Base-by-base conservation (phyloP, 2,888 invertebrate species). In the Sarcophaga caerulescens region DNA sequence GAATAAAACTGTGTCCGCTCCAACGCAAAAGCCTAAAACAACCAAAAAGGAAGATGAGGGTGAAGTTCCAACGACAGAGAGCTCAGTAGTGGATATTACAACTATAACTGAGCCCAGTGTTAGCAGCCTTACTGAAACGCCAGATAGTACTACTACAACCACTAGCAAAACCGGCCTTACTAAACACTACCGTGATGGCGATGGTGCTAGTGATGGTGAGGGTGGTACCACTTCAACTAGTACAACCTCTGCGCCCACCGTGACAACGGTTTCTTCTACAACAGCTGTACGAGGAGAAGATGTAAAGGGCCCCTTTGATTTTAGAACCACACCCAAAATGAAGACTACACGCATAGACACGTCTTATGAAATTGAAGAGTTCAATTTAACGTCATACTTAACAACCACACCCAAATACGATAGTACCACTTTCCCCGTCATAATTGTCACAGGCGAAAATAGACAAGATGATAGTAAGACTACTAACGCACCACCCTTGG, bases 191-290 rank as follows among this genome's bases (percentile, higher is more conserved):
- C 91, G 93, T n/a, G 93, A 93, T 90, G 93, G 93, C 83, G 93
- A 92, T 74, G 92, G 93, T 88, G 92, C 93, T 88, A 93, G 93
- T 21, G 93, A 93, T 90, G 93, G 93, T 82, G 93, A 92, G 74
- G 92, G 93, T 88, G 92, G 93, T 87, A 93, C 92, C 75, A 93
- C 93, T 25, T 92, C 90, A 87, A 87, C 89, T 25, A 89, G 89
- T 10, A 76, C 80, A 17, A 86, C 79, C 12, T 84, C 86, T 19
- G 85, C 87, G 3, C 88, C 90, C 14, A 79, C 89, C 8, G 87
- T 88, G 4, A 5, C 83, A 4, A 73, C 65, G 11, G 23, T 4
- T 62, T 21, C 82, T 12, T 59, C 88, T 70, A 87, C 89, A 5
- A 88, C 84, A 12, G 85, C 87, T 57, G 79, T 63, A 10, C 88